Conservation (phyloP, 64 coral and sea anemone species). For the Stichodactyla mertensii region DNA sequence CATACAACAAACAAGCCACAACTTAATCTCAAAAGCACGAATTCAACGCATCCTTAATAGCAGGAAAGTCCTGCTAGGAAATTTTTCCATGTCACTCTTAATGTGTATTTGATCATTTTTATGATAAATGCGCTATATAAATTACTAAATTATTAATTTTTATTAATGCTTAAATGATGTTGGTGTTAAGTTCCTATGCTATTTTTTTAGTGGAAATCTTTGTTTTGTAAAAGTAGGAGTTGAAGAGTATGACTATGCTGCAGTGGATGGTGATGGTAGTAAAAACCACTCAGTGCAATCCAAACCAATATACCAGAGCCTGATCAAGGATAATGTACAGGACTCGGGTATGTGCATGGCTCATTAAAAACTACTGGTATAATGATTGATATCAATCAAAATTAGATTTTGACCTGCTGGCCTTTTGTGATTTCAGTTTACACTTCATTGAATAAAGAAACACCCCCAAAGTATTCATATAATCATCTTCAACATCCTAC, state of each 20-base stretch:
- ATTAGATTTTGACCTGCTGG: neutral
- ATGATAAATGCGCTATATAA: too few species aligned
- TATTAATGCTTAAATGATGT: neutral
- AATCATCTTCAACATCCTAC: neutral
- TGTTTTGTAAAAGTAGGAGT: neutral
- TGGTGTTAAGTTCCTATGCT: neutral
- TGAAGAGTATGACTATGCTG: slow-evolving; percentile 14
- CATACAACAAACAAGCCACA: too few species aligned
- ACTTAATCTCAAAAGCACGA: too few species aligned
- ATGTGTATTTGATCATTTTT: too few species aligned
- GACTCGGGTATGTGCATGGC: neutral
- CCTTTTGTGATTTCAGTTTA: neutral
- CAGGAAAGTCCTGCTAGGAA: too few species aligned
- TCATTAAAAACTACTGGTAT: too few species aligned
- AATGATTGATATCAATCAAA: neutral
- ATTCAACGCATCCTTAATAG: too few species aligned
- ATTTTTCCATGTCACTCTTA: too few species aligned
- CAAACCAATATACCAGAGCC: neutral
- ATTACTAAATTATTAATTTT: too few species aligned
- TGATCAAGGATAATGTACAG: neutral
- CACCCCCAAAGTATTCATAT: neutral
- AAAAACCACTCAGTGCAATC: neutral
- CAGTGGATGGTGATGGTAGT: slow-evolving; percentile 1
- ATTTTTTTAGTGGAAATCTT: neutral
- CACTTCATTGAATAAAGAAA: neutral